Percentiles rank a stretch among this genome's conserved stretches.
These are phyloP conservation scores for Psilopogon haemacephalus DNA, from an alignment of 2,113 vertebrate genomes.

Conservation along the genomic window DNA sequence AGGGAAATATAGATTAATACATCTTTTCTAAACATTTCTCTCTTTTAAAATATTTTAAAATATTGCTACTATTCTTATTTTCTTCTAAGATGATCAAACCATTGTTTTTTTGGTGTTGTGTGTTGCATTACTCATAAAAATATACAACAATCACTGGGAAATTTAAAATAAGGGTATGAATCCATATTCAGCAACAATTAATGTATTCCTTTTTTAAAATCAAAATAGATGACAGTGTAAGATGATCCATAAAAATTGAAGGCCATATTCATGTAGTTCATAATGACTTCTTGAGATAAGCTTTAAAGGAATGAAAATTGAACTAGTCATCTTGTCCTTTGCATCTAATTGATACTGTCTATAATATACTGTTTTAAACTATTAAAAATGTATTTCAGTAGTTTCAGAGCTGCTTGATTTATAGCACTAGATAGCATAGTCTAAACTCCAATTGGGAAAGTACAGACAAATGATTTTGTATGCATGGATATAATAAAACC, in stretches of 20 bases:
- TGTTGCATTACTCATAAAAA: neutral
- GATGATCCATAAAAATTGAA: neutral
- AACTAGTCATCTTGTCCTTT: neutral
- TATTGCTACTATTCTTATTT: neutral
- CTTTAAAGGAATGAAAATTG: neutral
- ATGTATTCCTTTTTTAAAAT: neutral
- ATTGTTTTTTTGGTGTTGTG: neutral
- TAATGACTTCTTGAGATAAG: neutral
- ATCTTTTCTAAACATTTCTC: neutral
- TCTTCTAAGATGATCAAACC: constrained; percentile 2
- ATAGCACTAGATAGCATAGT: neutral
- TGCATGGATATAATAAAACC: neutral
- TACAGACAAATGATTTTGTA: neutral
- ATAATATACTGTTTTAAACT: neutral
- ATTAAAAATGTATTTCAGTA: neutral
- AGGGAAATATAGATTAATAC: constrained; percentile 30
- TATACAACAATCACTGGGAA: neutral
- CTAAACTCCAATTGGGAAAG: neutral
- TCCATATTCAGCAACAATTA: neutral
- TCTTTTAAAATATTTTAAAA: constrained; percentile 21
- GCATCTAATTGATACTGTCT: neutral
- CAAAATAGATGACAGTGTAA: neutral
- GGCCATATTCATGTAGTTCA: neutral
- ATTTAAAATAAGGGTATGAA: neutral
- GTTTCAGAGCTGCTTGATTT: neutral